Conservation (phyloP, 2,113 vertebrate genomes). For the Equus przewalskii region DNA sequence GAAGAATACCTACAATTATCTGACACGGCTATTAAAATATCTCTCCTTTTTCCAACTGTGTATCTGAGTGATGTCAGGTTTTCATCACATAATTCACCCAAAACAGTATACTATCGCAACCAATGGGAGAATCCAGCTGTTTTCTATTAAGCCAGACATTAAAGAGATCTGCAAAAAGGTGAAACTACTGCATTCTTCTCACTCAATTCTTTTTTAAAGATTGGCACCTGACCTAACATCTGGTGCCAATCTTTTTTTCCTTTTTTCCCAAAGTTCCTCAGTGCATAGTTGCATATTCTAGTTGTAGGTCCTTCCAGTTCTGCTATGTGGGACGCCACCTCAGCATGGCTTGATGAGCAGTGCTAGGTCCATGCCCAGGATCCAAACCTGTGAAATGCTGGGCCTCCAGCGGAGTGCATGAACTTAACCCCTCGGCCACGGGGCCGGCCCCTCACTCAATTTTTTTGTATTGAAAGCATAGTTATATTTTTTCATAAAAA, state of each 20-base stretch:
- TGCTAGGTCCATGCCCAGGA: too few relatives aligned
- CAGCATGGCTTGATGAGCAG: too few relatives aligned
- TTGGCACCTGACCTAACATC: too few relatives aligned
- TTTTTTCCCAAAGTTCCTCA: too few relatives aligned
- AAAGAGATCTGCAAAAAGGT: background rate
- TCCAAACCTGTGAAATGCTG: too few relatives aligned
- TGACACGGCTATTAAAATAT: conserved; percentile 25
- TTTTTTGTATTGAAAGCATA: conserved; percentile 31
- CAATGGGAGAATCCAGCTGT: conserved; percentile 10
- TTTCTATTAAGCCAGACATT: conserved; percentile 5
- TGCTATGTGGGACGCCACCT: too few relatives aligned
- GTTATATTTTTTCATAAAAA: background rate
- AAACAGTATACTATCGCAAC: background rate
- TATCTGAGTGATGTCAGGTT: background rate
- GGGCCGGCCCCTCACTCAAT: too few relatives aligned
- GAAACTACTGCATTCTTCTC: background rate
- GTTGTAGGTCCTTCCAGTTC: too few relatives aligned
- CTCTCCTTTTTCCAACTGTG: background rate
- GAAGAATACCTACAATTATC: conserved; percentile 21
- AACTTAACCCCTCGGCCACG: too few relatives aligned
- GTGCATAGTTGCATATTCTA: too few relatives aligned
- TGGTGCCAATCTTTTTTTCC: too few relatives aligned
- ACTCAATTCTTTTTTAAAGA: background rate
- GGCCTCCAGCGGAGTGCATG: too few relatives aligned
- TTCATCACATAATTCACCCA: conserved; percentile 10